These are phyloP conservation scores for Neomonachus schauinslandi DNA, from an alignment of 2,113 vertebrate species.

Conservation along the genomic window DNA sequence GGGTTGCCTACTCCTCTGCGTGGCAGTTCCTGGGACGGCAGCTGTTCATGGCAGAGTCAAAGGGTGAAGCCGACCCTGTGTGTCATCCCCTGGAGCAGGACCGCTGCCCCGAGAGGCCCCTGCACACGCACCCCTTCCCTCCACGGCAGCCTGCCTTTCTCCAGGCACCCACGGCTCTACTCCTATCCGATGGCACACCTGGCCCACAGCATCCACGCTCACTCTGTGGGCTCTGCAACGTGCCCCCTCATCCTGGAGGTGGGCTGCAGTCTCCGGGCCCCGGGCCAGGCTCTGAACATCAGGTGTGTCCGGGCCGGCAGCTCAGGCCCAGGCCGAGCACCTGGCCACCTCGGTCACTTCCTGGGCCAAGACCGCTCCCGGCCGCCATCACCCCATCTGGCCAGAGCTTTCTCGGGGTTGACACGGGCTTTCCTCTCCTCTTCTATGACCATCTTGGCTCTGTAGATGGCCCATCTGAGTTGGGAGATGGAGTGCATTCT, in stretches of 20 bases:
- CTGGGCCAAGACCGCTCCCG: background rate
- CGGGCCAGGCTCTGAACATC: constrained; percentile 71
- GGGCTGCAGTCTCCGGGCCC: background rate
- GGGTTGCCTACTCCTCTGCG: background rate
- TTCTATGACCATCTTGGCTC: background rate
- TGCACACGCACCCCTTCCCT: background rate
- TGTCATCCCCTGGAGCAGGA: background rate
- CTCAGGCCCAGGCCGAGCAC: constrained; percentile 51
- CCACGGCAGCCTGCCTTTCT: background rate
- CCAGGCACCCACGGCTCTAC: background rate
- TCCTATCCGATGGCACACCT: rapidly evolving
- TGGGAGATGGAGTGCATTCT: constrained; percentile 49
- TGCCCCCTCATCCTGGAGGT: background rate
- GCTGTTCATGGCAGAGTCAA: background rate
- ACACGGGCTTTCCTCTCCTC: background rate
- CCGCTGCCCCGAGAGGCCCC: background rate
- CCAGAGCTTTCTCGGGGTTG: background rate
- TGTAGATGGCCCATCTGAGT: background rate
- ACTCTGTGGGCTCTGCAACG: background rate
- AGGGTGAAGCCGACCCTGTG: background rate
- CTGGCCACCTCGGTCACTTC: background rate
- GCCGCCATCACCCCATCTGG: background rate
- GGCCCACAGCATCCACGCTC: background rate
- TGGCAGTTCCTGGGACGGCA: background rate
- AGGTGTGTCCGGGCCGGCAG: constrained; percentile 76